A percentile compares a stretch with the other conserved stretches of the same genome.
phyloP scores from a whole-genome alignment of 1,140 invertebrate species.

The Philopotamus ludificatus region DNA sequence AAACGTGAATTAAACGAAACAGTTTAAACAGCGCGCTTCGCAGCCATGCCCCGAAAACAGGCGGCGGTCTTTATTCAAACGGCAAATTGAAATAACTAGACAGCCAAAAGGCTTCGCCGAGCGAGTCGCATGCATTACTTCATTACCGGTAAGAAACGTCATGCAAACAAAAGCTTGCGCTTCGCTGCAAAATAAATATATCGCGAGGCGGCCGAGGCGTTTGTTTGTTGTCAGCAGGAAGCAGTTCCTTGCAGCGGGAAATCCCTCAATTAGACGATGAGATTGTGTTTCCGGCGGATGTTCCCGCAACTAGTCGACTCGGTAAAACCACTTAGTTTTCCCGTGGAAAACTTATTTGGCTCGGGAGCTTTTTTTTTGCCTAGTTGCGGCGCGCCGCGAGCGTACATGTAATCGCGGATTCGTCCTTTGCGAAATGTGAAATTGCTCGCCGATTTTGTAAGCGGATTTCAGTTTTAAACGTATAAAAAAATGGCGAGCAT shows the following conservation, averaged over 20 bases:
- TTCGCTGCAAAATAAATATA: conserved; percentile 33
- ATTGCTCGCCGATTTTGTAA: conserved; percentile 30
- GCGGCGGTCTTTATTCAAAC: background rate
- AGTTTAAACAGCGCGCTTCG: no score
- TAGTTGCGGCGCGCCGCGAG: background rate
- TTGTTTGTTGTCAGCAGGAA: conserved; percentile 31
- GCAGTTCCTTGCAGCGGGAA: conserved; percentile 38
- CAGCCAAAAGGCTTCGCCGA: background rate
- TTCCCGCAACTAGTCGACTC: conserved; percentile 34
- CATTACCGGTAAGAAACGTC: conserved; percentile 17
- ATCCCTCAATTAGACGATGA: conserved; percentile 42
- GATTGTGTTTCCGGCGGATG: conserved; percentile 42
- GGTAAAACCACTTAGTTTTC: conserved; percentile 40
- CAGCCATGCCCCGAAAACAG: no score
- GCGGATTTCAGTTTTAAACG: conserved; percentile 20
- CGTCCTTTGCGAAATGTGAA: conserved; percentile 29
- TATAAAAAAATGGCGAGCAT: background rate
- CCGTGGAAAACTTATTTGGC: conserved; percentile 9
- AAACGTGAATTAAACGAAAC: no score
- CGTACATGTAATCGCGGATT: conserved; percentile 30
- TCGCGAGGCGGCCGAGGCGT: conserved; percentile 19
- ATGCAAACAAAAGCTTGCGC: conserved; percentile 31
- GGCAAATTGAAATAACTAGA: background rate
- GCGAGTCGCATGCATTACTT: conserved; percentile 14
- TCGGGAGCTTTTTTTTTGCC: conserved; percentile 17